phyloP scores from a whole-genome alignment of 2,888 invertebrate genomes.

The Leptinotarsa tumamoca region DNA sequence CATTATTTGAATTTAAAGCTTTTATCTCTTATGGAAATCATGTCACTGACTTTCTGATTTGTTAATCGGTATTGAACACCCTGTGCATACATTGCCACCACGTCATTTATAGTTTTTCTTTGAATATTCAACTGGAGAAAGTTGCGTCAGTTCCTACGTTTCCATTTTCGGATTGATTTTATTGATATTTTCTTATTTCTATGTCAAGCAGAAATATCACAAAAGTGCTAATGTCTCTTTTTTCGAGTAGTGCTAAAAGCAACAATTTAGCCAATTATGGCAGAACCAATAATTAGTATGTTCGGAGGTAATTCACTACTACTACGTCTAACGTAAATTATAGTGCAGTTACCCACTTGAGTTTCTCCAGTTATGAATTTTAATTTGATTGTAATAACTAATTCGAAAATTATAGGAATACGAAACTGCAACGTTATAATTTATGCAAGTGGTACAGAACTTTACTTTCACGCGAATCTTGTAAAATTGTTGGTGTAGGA shows the following conservation, averaged over 20 bases:
- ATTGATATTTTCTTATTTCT: not conserved
- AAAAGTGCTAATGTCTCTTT: not conserved
- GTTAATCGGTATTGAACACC: too few relatives aligned
- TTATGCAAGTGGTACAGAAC: conserved; percentile 15
- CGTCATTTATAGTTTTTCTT: too few relatives aligned
- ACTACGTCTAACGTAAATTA: conserved; percentile 14
- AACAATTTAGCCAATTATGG: not conserved
- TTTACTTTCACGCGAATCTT: conserved; percentile 13
- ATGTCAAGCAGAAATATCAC: not conserved
- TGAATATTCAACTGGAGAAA: too few relatives aligned
- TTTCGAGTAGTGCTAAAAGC: not conserved
- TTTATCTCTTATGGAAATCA: too few relatives aligned
- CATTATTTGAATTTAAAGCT: too few relatives aligned
- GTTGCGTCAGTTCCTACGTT: not conserved
- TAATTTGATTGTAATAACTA: conserved; percentile 15
- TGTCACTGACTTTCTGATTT: too few relatives aligned
- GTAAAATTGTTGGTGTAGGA: not conserved
- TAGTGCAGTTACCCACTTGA: conserved; percentile 19
- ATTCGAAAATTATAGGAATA: conserved; percentile 16
- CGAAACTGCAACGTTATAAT: conserved; percentile 1
- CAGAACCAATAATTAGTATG: conserved; percentile 1
- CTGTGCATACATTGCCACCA: too few relatives aligned
- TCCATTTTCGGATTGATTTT: not conserved
- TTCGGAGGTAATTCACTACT: not conserved
- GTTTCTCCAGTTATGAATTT: conserved; percentile 30